phyloP scores from a whole-genome alignment of 1,140 invertebrate species.

The Nomia melanderi region DNA sequence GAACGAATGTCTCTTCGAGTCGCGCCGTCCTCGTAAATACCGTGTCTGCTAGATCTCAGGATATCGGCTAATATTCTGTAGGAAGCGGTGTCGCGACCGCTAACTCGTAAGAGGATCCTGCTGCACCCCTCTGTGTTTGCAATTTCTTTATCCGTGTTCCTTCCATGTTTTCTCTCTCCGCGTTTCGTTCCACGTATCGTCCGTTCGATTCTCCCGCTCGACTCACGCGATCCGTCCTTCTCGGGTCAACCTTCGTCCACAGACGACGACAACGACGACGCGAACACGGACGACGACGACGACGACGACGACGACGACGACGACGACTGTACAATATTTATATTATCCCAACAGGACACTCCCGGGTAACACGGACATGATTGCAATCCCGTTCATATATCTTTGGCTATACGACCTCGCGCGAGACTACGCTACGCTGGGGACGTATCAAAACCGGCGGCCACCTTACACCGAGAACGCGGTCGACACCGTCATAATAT shows the following conservation, averaged over 20 bases:
- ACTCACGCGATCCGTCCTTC: slow-evolving; percentile 8
- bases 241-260: slow-evolving; percentile 56
- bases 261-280: slow-evolving; percentile 45
- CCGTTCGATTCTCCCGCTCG: not conserved
- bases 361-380: slow-evolving; percentile 77
- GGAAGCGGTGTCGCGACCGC: slow-evolving; percentile 51
- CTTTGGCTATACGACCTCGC: slow-evolving; percentile 70
- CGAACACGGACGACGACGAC: slow-evolving; percentile 43
- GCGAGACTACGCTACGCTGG: slow-evolving; percentile 73
- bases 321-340: slow-evolving; percentile 78
- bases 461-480: slow-evolving; percentile 63
- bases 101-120: slow-evolving; percentile 47
- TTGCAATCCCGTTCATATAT: slow-evolving; percentile 80
- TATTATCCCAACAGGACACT: slow-evolving; percentile 79
- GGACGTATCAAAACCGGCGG: slow-evolving; percentile 77
- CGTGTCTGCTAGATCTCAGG: slow-evolving; percentile 68
- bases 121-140: slow-evolving; percentile 5
- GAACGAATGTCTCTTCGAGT: slow-evolving; percentile 23
- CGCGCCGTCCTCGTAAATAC: slow-evolving; percentile 68
- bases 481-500: slow-evolving; percentile 74
- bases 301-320: slow-evolving; percentile 43
- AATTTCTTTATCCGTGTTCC: not conserved
- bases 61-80: slow-evolving; percentile 74
- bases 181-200: slow-evolving; percentile 15
- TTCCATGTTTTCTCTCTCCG: not conserved